Evolutionary conservation across 2,888 invertebrate species (phyloP).

Genomic region (Meta bourneti): DNA sequence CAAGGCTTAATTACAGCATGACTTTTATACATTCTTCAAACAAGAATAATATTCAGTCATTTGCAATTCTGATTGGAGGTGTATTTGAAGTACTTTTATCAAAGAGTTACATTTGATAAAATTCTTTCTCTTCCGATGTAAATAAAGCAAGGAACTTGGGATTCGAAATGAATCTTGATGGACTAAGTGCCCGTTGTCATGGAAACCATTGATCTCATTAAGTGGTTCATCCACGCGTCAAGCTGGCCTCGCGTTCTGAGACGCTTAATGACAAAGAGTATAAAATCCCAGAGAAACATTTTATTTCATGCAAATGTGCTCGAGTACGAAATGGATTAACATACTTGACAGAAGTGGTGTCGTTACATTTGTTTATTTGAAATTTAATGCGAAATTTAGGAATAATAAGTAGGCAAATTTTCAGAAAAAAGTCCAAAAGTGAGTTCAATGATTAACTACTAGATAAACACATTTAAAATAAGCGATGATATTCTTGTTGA

Average conservation of each 20-base stretch:
- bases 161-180: constrained; percentile 27
- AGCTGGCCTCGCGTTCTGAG: constrained; percentile 2
- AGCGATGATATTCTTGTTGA: too few relatives aligned
- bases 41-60: neutral
- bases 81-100: neutral
- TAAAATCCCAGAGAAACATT: neutral
- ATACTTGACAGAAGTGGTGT: neutral
- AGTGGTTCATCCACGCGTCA: constrained; percentile 53
- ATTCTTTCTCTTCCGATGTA: constrained; percentile 10
- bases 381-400: neutral
- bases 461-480: too few relatives aligned
- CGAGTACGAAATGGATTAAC: neutral
- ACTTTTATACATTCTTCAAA: neutral
- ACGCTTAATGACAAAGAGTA: neutral
- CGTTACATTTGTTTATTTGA: neutral
- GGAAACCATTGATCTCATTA: constrained; percentile 62
- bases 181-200: constrained; percentile 46
- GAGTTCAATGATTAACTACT: too few relatives aligned
- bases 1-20: neutral
- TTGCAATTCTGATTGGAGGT: too few relatives aligned
- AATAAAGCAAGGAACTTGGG: constrained; percentile 7
- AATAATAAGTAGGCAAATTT: too few relatives aligned
- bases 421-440: too few relatives aligned
- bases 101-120: neutral
- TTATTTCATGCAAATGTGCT: neutral